Percentiles rank a stretch among this genome's conserved stretches.
Evolutionary conservation across 2,113 vertebrate genomes (phyloP).

Genomic region (Colistium nudipinnis): DNA sequence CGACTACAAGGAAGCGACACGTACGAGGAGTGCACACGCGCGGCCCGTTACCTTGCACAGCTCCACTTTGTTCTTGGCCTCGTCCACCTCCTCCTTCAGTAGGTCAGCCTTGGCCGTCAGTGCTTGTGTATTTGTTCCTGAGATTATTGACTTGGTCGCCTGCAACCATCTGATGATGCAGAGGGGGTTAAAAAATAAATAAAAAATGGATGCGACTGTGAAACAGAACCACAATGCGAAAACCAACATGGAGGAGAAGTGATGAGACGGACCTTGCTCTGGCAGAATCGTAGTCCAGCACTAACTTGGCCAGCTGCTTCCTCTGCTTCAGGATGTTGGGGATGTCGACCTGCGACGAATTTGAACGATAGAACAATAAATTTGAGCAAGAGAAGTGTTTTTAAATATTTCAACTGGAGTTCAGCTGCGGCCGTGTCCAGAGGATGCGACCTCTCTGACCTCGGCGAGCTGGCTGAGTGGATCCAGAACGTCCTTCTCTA

Average conservation of each 20-base stretch:
- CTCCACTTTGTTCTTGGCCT: conserved; percentile 98
- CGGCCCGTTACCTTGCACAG: conserved; percentile 91
- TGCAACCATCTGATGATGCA: conserved; percentile 89
- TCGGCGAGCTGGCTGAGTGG: conserved; percentile 91
- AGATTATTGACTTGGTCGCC: conserved; percentile 95
- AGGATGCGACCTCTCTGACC: conserved; percentile 74
- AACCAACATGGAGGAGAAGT: too few species aligned
- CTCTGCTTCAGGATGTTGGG: conserved; percentile 98
- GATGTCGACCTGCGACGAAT: conserved; percentile 93
- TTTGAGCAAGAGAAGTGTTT: neutral
- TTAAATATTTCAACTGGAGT: conserved; percentile 19
- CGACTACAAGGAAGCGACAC: neutral
- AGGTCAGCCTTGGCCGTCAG: conserved; percentile 97
- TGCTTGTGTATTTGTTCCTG: conserved; percentile 96
- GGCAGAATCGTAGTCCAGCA: conserved; percentile 97
- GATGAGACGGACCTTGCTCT: conserved; percentile 85
- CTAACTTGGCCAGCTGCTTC: conserved; percentile 93
- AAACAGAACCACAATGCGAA: neutral
- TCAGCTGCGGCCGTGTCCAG: neutral
- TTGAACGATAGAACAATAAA: too few species aligned
- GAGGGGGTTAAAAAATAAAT: neutral
- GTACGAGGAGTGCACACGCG: neutral
- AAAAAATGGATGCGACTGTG: neutral
- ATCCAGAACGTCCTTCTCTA: conserved; percentile 95
- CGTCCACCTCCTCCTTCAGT: conserved; percentile 97